Percentiles rank a stretch among this genome's conserved stretches.
Evolutionary conservation across 2,888 invertebrate genomes (phyloP).

Genomic region (Drosophila fulvimacula): DNA sequence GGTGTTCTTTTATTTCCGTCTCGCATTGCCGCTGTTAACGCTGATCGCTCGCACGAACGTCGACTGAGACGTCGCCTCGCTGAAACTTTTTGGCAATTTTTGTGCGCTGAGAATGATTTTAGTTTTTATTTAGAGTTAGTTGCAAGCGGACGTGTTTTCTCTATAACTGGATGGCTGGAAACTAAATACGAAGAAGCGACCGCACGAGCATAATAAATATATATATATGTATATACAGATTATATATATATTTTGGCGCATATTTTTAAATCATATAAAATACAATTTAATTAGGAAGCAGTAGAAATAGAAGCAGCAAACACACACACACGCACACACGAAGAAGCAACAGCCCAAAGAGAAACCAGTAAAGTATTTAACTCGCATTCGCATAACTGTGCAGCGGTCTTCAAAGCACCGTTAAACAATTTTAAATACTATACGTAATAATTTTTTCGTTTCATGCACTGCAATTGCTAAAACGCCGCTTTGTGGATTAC

Average conservation of each 20-base stretch:
- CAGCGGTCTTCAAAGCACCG: slow-evolving; percentile 18
- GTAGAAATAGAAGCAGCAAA: slow-evolving; percentile 66
- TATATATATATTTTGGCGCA: slow-evolving; percentile 66
- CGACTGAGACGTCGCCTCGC: slow-evolving; percentile 25
- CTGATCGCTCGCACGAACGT: slow-evolving; percentile 34
- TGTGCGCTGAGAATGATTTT: slow-evolving; percentile 63
- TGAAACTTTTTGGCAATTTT: slow-evolving; percentile 72
- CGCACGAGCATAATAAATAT: slow-evolving; percentile 54
- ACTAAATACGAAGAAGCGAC: slow-evolving; percentile 67
- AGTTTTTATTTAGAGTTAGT: slow-evolving; percentile 84
- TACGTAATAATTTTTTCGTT: slow-evolving; percentile 27
- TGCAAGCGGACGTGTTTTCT: slow-evolving; percentile 83
- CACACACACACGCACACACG: slow-evolving; percentile 28
- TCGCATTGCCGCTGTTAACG: slow-evolving; percentile 56
- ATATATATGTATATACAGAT: slow-evolving; percentile 13
- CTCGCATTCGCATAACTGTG: slow-evolving; percentile 38
- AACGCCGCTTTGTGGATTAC: slow-evolving; percentile 83
- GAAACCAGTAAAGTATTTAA: slow-evolving; percentile 54
- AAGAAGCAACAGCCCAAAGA: slow-evolving; percentile 36
- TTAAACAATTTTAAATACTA: slow-evolving; percentile 19
- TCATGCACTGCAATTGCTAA: slow-evolving; percentile 50
- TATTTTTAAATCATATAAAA: slow-evolving; percentile 69
- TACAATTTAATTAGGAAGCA: slow-evolving; percentile 59
- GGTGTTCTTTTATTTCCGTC: slow-evolving; percentile 72
- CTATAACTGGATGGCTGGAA: slow-evolving; percentile 84